Evolutionary conservation across 1,140 invertebrate species (phyloP).

Genomic region (Zophobas atratus): DNA sequence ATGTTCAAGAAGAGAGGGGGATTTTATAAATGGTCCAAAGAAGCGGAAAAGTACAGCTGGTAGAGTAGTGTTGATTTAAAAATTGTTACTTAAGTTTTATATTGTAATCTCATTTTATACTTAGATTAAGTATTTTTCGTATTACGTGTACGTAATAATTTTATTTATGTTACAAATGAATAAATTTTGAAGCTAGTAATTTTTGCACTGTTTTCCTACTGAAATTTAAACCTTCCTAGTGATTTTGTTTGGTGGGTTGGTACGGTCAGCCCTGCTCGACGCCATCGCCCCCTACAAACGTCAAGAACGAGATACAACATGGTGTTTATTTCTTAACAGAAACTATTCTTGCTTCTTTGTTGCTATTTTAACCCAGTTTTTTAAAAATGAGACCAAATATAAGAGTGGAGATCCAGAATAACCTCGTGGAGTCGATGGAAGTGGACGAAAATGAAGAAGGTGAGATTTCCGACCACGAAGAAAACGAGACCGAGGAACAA

Average conservation of each 20-base stretch:
- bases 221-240: too few species aligned
- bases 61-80: conserved; percentile 41
- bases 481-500: conserved; percentile 33
- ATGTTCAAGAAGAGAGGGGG: conserved; percentile 71
- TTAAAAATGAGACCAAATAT: conserved; percentile 62
- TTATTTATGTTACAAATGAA: too few species aligned
- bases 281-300: too few species aligned
- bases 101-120: too few species aligned
- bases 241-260: too few species aligned
- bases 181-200: too few species aligned
- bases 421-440: conserved; percentile 60
- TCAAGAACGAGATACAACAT: too few species aligned
- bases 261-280: too few species aligned
- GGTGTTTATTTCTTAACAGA: not conserved
- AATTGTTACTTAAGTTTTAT: too few species aligned
- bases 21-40: conserved; percentile 70
- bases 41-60: conserved; percentile 61
- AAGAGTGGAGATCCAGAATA: conserved; percentile 66
- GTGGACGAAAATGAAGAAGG: conserved; percentile 71
- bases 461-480: conserved; percentile 69
- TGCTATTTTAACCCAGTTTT: not conserved
- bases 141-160: too few species aligned
- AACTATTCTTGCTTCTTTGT: not conserved
- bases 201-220: too few species aligned
- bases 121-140: too few species aligned